Conservation (phyloP, 2,888 invertebrate species). For the Venustoraphidia nigricollis region DNA sequence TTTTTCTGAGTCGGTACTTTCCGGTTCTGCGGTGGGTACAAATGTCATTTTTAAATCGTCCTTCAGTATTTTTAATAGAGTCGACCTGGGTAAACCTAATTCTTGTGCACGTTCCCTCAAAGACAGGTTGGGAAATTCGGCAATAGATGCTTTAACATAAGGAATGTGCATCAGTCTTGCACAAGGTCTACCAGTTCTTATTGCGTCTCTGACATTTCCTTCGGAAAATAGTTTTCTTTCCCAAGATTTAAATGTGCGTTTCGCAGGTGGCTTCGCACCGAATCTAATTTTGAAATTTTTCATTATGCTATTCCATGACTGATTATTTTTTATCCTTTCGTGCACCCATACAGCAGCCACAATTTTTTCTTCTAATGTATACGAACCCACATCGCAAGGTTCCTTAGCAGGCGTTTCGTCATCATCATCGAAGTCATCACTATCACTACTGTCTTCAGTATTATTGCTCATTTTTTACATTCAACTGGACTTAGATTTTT, state of each 20-base stretch:
- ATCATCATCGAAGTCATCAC: background rate
- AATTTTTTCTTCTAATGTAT: constrained; percentile 29
- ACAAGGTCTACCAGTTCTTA: constrained; percentile 26
- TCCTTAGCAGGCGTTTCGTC: background rate
- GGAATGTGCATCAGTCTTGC: constrained; percentile 21
- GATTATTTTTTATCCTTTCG: constrained; percentile 26
- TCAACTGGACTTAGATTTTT: background rate
- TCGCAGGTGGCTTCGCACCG: constrained; percentile 24
- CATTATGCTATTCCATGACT: constrained; percentile 25
- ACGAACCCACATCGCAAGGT: constrained; percentile 7
- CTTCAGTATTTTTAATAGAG: constrained; percentile 26
- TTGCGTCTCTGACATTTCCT: constrained; percentile 28
- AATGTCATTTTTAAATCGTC: constrained; percentile 23
- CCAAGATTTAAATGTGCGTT: constrained; percentile 19
- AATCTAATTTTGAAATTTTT: constrained; percentile 29
- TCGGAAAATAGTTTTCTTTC: constrained; percentile 27
- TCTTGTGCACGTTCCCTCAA: constrained; percentile 27
- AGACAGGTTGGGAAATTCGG: constrained; percentile 25
- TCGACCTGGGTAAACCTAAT: constrained; percentile 26
- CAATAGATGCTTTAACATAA: constrained; percentile 25
- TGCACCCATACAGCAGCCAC: constrained; percentile 34
- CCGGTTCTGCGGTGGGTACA: constrained; percentile 6
- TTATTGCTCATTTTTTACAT: background rate
- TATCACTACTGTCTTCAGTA: background rate
- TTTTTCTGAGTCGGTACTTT: background rate